These are phyloP conservation scores for Lepidotrigona ventralis DNA, from an alignment of 1,140 invertebrate species.

Conservation along the genomic window DNA sequence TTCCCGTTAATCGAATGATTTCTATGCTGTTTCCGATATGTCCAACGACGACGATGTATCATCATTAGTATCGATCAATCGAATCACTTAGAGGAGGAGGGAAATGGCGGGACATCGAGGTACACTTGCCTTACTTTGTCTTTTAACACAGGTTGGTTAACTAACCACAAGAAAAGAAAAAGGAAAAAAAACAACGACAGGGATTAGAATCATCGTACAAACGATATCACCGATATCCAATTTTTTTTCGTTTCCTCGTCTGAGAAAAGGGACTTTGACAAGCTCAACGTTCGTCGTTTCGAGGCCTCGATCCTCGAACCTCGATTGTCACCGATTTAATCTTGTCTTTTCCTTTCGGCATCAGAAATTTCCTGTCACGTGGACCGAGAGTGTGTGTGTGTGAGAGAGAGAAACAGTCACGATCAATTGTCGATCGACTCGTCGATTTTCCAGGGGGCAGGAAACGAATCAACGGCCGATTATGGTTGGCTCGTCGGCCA, in stretches of 20 bases:
- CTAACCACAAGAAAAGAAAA: neutral
- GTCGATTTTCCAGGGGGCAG: neutral
- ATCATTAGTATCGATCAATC: neutral
- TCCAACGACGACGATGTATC: neutral
- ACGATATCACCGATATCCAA: neutral
- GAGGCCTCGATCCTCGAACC: no score
- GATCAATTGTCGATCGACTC: neutral
- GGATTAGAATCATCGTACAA: neutral
- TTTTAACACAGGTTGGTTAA: neutral
- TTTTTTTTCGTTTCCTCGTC: neutral
- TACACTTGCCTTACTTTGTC: neutral
- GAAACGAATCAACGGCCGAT: conserved; percentile 86
- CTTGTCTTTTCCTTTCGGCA: conserved; percentile 2
- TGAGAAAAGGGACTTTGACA: no score
- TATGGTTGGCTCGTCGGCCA: conserved; percentile 91
- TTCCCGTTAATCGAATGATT: neutral
- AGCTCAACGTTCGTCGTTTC: neutral
- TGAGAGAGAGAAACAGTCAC: neutral
- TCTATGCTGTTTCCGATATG: neutral
- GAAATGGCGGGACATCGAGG: neutral
- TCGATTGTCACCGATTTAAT: neutral
- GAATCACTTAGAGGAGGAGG: neutral
- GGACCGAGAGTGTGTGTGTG: neutral
- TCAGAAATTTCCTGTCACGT: neutral
- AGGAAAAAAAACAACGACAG: neutral